A percentile compares a stretch with the other conserved stretches of the same genome.
Evolutionary conservation across 1,140 invertebrate species (phyloP).

Genomic region (Bombus waltoni): DNA sequence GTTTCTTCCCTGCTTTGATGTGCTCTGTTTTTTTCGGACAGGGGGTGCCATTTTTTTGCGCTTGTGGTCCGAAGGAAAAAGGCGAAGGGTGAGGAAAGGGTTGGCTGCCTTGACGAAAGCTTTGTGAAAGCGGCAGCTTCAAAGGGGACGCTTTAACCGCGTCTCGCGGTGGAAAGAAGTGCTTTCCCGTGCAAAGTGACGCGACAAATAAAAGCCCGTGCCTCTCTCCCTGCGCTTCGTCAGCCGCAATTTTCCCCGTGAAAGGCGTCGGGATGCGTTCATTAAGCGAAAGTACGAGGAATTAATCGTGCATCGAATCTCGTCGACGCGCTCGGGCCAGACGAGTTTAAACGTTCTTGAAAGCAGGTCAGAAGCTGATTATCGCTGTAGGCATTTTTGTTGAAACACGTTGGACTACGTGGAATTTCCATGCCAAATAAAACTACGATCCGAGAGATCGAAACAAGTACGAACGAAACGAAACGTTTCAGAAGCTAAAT

Average conservation of each 20-base stretch:
- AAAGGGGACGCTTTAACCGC: conserved; percentile 40
- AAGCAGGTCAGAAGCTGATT: too few species aligned
- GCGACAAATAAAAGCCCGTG: conserved; percentile 34
- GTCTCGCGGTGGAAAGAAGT: conserved; percentile 22
- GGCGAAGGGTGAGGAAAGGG: background rate
- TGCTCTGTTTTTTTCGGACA: background rate
- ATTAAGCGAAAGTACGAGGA: conserved; percentile 5
- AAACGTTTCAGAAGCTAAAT: too few species aligned
- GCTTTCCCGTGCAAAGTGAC: conserved; percentile 33
- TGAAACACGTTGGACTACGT: too few species aligned
- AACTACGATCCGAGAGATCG: too few species aligned
- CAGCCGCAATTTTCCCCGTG: background rate
- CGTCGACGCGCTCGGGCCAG: background rate
- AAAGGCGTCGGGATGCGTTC: conserved; percentile 22
- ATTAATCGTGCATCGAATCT: conserved; percentile 1
- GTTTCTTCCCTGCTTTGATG: background rate
- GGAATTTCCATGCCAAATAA: too few species aligned
- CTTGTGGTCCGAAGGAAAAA: background rate
- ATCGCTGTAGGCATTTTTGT: too few species aligned
- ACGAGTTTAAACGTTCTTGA: background rate
- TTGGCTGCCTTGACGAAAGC: conserved; percentile 14
- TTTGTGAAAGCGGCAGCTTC: conserved; percentile 16
- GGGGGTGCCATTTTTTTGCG: conserved; percentile 1
- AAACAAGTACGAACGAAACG: too few species aligned
- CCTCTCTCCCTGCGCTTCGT: background rate